phyloP scores from a whole-genome alignment of 1,140 invertebrate genomes.

The Spodoptera frugiperda region DNA sequence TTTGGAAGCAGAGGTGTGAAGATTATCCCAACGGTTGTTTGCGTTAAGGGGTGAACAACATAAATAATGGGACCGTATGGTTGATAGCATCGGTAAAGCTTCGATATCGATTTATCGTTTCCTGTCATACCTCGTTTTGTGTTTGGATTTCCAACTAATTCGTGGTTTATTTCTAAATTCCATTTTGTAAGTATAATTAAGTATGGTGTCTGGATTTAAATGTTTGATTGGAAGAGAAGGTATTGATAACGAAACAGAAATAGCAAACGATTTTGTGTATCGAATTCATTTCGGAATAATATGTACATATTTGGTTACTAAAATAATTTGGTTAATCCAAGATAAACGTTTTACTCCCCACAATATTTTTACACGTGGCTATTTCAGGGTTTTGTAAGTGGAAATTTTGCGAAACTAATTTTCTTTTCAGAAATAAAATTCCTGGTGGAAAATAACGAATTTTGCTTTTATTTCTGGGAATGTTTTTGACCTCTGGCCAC shows the following conservation, averaged over 20 bases:
- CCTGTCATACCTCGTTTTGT: no score
- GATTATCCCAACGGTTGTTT: slow-evolving; percentile 21
- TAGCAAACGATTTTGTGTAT: no score
- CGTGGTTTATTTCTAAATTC: no score
- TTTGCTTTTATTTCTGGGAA: slow-evolving; percentile 34
- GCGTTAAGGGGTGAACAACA: not conserved
- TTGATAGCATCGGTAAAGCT: not conserved
- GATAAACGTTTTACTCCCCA: not conserved
- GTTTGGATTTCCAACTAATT: not conserved
- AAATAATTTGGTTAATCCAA: no score
- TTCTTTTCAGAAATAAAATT: slow-evolving; percentile 10
- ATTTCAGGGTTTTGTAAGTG: not conserved
- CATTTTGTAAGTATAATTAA: no score
- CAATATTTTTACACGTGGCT: not conserved
- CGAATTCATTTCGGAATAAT: no score
- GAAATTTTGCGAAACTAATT: not conserved
- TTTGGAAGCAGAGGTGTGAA: slow-evolving; percentile 40
- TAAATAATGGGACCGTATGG: not conserved
- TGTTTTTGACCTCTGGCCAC: slow-evolving; percentile 50
- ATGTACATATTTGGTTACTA: no score
- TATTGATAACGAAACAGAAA: no score
- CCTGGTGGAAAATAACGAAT: slow-evolving; percentile 4
- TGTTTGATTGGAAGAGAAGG: no score
- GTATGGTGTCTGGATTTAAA: no score
- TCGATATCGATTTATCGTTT: not conserved